Evolutionary conservation across 2,888 invertebrate species (phyloP), one percentile per base, ranked within the genome.

Genomic region (Cenopis cana): DNA sequence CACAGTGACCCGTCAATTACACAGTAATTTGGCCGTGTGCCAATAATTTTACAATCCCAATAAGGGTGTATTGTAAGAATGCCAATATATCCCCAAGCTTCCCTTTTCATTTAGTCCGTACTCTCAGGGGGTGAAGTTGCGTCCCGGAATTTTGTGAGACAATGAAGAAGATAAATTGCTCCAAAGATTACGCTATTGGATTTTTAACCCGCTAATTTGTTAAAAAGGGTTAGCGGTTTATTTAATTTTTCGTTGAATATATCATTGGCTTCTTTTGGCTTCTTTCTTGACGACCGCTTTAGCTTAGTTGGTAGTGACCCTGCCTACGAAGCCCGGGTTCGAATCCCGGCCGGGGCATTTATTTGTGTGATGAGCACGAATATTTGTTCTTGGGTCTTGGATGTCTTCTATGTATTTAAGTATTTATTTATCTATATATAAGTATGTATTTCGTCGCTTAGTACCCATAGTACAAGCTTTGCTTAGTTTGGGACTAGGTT

Each of bases 21-120:
- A 46, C 6, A 66, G 60, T 49, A 55, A 71, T 66, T 71, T 38
- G 66, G 66, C 46, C 29, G 38, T 14, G 64, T 46, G 33, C 70
- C 49, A 61, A 50, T 66, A 60, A 70, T 70, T 56, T n/a, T n/a
- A 62, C 55, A 56, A 62, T 66, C n/a, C 50, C 70, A 70, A 70
- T 71, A 71, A 71, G 49, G 46, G 46, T 18, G 36, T 12, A 69
- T 62, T 69, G 61, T 49, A 41, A 61, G 66, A 67, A 71, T 71
- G 65, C 55, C 71, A 71, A 71, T 71, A 71, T 71, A 61, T 71
- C 24, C 54, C 50, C 65, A 70, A 60, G 68, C 52, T 60, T 61
- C 55, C 66, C 66, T 20, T 70, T 70, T 71, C 60, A 67, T 71
- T 67, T 60, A 71, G 55, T n/a, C 49, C 49, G 55, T n/a, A 52